Conservation (phyloP, 2,797 vertebrate species). For the Lacerta agilis region DNA sequence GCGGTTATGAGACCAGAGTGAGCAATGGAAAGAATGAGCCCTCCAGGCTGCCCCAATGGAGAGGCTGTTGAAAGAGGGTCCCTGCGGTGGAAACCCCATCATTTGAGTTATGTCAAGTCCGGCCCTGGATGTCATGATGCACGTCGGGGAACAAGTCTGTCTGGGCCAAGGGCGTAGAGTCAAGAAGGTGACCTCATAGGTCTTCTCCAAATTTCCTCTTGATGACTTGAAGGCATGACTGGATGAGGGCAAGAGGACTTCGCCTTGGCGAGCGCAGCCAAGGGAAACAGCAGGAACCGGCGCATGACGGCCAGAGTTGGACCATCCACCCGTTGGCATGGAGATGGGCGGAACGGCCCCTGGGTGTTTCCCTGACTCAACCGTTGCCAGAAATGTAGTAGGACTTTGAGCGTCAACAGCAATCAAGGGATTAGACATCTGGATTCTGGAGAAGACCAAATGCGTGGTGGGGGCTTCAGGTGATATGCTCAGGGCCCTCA, state of each 20-base stretch:
- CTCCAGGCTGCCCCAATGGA: background rate
- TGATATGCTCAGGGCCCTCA: background rate
- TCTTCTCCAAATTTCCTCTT: background rate
- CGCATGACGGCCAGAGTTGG: background rate
- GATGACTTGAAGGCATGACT: background rate
- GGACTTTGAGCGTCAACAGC: background rate
- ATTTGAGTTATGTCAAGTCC: background rate
- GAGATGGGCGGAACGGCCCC: background rate
- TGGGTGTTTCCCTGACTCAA: background rate
- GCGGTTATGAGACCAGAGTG: background rate
- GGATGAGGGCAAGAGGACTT: background rate
- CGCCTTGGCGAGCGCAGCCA: background rate
- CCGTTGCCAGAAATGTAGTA: background rate
- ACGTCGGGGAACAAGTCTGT: background rate
- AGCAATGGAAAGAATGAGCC: constrained; percentile 12
- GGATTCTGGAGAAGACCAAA: background rate
- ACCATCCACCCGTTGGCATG: constrained; percentile 5
- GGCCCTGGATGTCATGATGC: background rate
- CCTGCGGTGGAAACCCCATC: background rate
- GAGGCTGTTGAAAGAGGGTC: background rate
- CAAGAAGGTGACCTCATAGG: constrained; percentile 18
- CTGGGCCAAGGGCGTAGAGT: background rate
- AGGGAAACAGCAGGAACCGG: background rate
- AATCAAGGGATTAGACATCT: too few species aligned
- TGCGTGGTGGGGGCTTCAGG: too few species aligned